These are phyloP conservation scores for Charanyca ferruginea DNA, from an alignment of 2,888 invertebrate genomes.

Conservation along the genomic window DNA sequence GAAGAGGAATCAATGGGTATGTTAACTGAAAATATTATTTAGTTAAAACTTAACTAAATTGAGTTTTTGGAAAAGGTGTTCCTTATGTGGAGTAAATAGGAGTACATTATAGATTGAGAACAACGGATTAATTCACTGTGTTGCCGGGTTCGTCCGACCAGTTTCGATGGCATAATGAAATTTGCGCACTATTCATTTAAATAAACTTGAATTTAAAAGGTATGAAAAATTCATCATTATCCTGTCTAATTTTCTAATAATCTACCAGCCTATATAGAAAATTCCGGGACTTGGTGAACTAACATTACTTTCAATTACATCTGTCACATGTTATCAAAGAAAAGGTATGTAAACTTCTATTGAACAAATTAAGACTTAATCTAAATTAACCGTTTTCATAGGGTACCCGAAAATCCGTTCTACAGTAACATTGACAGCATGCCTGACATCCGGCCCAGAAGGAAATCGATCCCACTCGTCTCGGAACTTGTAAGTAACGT, in stretches of 20 bases:
- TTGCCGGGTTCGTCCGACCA: no score
- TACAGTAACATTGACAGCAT: constrained; percentile 99
- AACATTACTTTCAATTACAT: neutral
- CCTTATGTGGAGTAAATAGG: no score
- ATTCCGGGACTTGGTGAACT: neutral
- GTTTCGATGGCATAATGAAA: no score
- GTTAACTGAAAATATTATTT: constrained; percentile 72
- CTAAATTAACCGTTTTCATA: constrained; percentile 74
- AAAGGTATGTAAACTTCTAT: constrained; percentile 4
- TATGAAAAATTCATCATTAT: neutral
- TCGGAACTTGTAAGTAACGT: constrained; percentile 98
- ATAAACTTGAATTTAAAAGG: neutral
- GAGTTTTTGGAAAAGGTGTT: neutral
- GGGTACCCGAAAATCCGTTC: constrained; percentile 98
- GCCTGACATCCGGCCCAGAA: constrained; percentile 99
- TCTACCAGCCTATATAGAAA: neutral
- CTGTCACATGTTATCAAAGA: neutral
- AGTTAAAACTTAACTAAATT: neutral
- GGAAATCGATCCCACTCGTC: constrained; percentile 99
- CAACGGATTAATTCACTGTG: no score
- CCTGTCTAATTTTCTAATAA: neutral
- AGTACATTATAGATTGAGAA: no score
- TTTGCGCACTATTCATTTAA: no score
- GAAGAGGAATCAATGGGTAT: constrained; percentile 95
- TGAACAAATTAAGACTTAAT: neutral